Evolutionary conservation across 2,797 vertebrate species (phyloP), one percentile per base, ranked within the genome.

Genomic region (Cossypha dichroa): DNA sequence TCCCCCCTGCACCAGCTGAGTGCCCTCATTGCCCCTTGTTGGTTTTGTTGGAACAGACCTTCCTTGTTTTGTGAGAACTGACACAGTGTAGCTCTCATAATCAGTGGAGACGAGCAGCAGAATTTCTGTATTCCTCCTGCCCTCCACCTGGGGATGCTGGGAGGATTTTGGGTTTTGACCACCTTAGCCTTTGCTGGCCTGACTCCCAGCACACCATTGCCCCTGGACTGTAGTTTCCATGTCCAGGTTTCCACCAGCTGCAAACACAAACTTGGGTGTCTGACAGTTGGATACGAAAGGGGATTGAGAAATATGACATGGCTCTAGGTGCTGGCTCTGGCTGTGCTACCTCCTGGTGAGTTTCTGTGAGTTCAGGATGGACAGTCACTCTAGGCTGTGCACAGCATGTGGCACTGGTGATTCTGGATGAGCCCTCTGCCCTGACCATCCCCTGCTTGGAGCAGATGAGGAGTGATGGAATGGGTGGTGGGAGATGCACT

Each of bases 11-110:
- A 26, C 36, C 31, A 12, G 16, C 33, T 17, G 16, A 22, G 33
- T 11, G 52, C 34, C 48, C 73, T 10, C 0, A 0, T 4, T 56
- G 36, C 36, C 29, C 25, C 0, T 31, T 68, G 16, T 21, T 56
- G 17, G 17, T 26, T 58, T 16, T 1, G 5, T 4, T 60, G 68
- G 55, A 64, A 72, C 0, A 2, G 51, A n/a, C 68, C 70, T 90
- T 10, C 2, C 49, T 56, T 31, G 15, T 36, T 56, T 43, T 45
- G n/a, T 2, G 15, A 11, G 19, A 58, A 29, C 14, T 7, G 19
- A 5, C 33, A 6, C 0, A 3, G 36, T 5, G 21, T 1, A 54
- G 55, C 15, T 58, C 20, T 23, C 23, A 2, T 15, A 16, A 5
- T 8, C 46, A 48, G 2, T 0, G 3, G 46, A 46, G 26, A 20